Conservation (phyloP, 2,888 invertebrate species). For the Mellilla xanthometata region DNA sequence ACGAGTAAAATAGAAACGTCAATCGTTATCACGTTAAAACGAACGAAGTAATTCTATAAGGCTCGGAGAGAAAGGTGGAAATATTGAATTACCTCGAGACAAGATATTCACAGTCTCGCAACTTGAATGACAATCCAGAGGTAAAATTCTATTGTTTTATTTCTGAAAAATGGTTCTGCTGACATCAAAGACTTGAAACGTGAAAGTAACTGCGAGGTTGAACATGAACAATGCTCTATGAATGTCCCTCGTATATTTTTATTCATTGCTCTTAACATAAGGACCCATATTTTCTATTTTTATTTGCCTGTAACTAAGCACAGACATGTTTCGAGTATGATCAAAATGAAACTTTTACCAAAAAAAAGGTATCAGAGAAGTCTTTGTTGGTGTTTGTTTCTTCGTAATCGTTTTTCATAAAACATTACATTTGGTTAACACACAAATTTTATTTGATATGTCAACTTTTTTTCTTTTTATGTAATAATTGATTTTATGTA, state of each 20-base stretch:
- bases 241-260: slow-evolving; percentile 9
- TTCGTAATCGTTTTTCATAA: no score
- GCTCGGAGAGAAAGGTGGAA: slow-evolving; percentile 43
- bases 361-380: no score
- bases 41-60: slow-evolving; percentile 18
- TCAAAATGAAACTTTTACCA: no score
- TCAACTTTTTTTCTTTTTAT: no score
- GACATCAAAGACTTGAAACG: slow-evolving; percentile 17
- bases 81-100: slow-evolving; percentile 39
- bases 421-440: no score
- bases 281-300: neutral
- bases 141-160: slow-evolving; percentile 29
- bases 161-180: slow-evolving; percentile 17
- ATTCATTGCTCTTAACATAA: neutral
- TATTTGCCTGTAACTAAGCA: neutral
- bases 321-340: slow-evolving; percentile 3
- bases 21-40: slow-evolving; percentile 12
- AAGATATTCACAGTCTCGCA: slow-evolving; percentile 25
- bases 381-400: no score
- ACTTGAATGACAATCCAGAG: slow-evolving; percentile 22
- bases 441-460: no score
- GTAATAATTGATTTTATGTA: no score
- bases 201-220: slow-evolving; percentile 20
- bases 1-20: no score
- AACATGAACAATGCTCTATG: slow-evolving; percentile 11